Evolutionary conservation across 2,888 invertebrate species (phyloP).

Genomic region (Leistus spinibarbis): DNA sequence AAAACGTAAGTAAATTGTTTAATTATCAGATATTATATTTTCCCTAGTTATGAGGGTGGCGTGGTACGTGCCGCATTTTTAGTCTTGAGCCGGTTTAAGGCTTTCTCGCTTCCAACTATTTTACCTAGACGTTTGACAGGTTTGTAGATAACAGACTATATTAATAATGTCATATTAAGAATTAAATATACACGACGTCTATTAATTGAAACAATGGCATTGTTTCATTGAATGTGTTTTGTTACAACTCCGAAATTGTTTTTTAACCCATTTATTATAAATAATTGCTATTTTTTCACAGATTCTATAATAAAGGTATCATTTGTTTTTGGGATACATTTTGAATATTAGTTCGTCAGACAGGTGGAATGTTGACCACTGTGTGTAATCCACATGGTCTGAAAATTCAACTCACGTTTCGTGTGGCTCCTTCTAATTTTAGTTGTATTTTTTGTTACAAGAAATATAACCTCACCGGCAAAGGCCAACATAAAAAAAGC

Average conservation of each 20-base stretch:
- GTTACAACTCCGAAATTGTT: not conserved
- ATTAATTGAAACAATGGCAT: not conserved
- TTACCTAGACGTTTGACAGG: conserved; percentile 17
- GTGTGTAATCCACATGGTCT: not conserved
- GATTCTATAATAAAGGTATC: not conserved
- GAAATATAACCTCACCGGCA: not conserved
- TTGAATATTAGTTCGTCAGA: not conserved
- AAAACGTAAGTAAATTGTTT: conserved; percentile 22
- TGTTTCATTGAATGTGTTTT: not conserved
- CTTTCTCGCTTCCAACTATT: conserved; percentile 30
- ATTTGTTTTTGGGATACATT: not conserved
- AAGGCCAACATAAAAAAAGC: not conserved
- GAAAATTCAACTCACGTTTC: not conserved
- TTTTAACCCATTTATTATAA: not conserved
- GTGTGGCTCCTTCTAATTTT: not conserved
- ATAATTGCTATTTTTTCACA: too few species aligned
- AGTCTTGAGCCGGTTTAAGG: conserved; percentile 27
- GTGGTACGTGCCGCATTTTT: conserved; percentile 34
- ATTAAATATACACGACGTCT: not conserved
- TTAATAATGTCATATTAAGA: not conserved
- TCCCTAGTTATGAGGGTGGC: conserved; percentile 18
- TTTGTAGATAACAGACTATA: not conserved
- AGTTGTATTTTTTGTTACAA: not conserved
- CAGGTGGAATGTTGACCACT: not conserved
- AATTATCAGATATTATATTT: conserved; percentile 11